Evolutionary conservation across 2,888 invertebrate genomes (phyloP), one percentile per base, ranked within the genome.

Genomic region (Caenorhabditis japonica): DNA sequence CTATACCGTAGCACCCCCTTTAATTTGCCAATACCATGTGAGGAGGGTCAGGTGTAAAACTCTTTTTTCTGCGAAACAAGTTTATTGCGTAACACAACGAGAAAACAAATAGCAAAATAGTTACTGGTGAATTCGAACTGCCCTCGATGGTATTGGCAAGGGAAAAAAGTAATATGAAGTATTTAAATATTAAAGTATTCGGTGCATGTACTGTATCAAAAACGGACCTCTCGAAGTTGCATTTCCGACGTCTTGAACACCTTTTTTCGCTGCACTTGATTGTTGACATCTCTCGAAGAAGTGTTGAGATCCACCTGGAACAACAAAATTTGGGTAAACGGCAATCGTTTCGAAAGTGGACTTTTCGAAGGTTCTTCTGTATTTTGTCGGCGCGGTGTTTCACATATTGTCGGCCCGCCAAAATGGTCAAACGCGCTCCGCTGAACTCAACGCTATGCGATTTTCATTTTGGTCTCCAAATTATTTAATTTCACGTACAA

Each of bases 281-380:
- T 60, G 33, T 75, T 70, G 38, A 75, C 66, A 25, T 75, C 74
- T 15, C 25, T 34, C 0, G 21, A 23, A 1, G 60, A 64, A 10
- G 71, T 47, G 15, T 72, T 72, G 44, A 66, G n/a, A 23, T 72
- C 60, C 33, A 72, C n/a, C 68, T 68, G 51, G 13, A 66, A 64
- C 0, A 4, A 36, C 13, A 15, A 19, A 38, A 21, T 19, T 17
- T 19, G 1, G 39, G 15, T 15, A 15, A 34, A 34, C 5, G 21
- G 3, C 25, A 47, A 3, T 10, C 15, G 12, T 19, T n/a, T n/a
- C n/a, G n/a, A n/a, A n/a, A n/a, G n/a, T n/a, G n/a, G n/a, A n/a
- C n/a, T n/a, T n/a, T n/a, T n/a, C n/a, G n/a, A n/a, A n/a, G n/a
- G n/a, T n/a, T n/a, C n/a, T n/a, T n/a, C n/a, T n/a, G n/a, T n/a